phyloP scores from a whole-genome alignment of 2,888 invertebrate genomes.

The Epinotia demarniana region DNA sequence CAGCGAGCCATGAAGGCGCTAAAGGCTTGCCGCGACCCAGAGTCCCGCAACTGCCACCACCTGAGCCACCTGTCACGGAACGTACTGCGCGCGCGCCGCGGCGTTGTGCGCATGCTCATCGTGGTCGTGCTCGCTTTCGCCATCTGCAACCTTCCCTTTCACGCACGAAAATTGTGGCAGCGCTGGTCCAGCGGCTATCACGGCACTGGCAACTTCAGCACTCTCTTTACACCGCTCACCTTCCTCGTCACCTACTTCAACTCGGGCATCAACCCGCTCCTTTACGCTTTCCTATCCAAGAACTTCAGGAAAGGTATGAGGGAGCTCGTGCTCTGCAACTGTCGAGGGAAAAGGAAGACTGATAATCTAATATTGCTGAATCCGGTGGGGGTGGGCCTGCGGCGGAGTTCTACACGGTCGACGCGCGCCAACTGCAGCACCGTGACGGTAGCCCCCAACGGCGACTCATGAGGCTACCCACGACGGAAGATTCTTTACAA shows the following conservation, averaged over 20 bases:
- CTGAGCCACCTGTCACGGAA: constrained; percentile 90
- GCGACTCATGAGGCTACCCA: constrained; percentile 79
- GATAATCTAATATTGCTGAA: constrained; percentile 77
- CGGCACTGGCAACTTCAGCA: constrained; percentile 90
- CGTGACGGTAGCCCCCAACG: constrained; percentile 80
- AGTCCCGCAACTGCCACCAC: constrained; percentile 84
- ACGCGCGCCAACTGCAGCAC: constrained; percentile 84
- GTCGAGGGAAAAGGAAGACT: constrained; percentile 70
- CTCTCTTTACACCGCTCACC: constrained; percentile 92
- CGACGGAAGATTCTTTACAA: constrained; percentile 76
- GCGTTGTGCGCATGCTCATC: constrained; percentile 95
- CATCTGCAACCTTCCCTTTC: constrained; percentile 94
- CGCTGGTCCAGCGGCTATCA: constrained; percentile 90
- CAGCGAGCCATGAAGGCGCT: constrained; percentile 63
- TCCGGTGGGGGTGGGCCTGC: constrained; percentile 72
- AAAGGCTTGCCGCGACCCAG: constrained; percentile 70
- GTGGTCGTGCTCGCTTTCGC: constrained; percentile 95
- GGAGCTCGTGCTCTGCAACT: constrained; percentile 89
- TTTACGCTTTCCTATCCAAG: constrained; percentile 94
- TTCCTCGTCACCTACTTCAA: constrained; percentile 95
- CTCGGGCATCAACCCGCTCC: constrained; percentile 94
- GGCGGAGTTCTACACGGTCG: constrained; percentile 80
- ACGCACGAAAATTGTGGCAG: constrained; percentile 94
- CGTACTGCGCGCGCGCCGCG: constrained; percentile 90
- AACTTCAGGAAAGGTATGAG: constrained; percentile 94